phyloP scores from a whole-genome alignment of 2,888 invertebrate genomes.

The Dione juno region DNA sequence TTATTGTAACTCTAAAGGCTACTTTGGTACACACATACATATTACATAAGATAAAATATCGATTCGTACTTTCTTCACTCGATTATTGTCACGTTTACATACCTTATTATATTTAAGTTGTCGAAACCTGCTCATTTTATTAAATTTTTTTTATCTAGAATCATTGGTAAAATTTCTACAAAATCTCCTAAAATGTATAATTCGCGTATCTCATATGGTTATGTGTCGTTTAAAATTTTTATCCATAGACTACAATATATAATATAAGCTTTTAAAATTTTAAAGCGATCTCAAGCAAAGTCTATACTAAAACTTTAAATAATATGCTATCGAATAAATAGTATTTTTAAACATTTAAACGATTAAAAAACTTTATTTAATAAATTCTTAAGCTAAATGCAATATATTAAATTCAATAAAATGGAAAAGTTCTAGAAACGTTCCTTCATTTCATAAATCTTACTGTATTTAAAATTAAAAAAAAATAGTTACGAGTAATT shows the following conservation, averaged over 20 bases:
- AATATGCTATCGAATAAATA: background rate
- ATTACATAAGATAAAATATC: conserved; percentile 25
- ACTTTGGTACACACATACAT: conserved; percentile 21
- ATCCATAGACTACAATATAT: background rate
- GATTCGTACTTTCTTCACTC: conserved; percentile 43
- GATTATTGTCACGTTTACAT: conserved; percentile 51
- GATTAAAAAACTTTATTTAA: background rate
- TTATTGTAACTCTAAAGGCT: conserved; percentile 31
- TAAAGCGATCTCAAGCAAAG: conserved; percentile 4
- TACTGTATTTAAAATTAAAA: too few species aligned
- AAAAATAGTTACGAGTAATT: background rate
- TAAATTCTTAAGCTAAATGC: background rate
- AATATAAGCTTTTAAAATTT: conserved; percentile 12
- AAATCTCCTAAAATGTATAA: conserved; percentile 26
- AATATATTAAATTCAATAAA: conserved; percentile 17
- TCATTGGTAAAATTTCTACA: conserved; percentile 36
- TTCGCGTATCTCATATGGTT: conserved; percentile 8
- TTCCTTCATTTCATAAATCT: background rate
- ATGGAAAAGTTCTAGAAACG: background rate
- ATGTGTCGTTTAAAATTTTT: background rate
- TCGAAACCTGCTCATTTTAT: conserved; percentile 9
- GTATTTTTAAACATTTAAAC: conserved; percentile 7
- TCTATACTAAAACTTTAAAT: background rate
- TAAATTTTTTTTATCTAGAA: conserved; percentile 13
- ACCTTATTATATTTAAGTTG: conserved; percentile 14